Conservation (phyloP, 1,140 invertebrate genomes). For the Penaeus vannamei region DNA sequence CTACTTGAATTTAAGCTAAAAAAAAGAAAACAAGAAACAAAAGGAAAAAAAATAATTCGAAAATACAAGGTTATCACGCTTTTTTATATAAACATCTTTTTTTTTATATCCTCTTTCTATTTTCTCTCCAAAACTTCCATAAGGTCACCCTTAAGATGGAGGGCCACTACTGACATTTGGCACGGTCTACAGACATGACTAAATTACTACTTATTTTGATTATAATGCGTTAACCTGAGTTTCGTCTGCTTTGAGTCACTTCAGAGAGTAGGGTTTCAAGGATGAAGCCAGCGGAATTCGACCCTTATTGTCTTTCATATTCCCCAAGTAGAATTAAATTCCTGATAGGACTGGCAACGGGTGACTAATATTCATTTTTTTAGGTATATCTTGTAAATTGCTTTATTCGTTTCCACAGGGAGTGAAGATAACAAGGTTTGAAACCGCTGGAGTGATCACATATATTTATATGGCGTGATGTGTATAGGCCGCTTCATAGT, state of each 20-base stretch:
- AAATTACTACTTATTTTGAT: conserved; percentile 63
- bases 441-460: too few relatives aligned
- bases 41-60: not conserved
- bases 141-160: not conserved
- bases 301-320: not conserved
- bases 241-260: conserved; percentile 52
- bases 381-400: too few relatives aligned
- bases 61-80: not conserved
- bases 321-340: not conserved
- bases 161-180: conserved; percentile 50
- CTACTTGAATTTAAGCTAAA: not conserved
- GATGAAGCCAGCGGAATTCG: not conserved
- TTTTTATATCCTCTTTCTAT: too few relatives aligned
- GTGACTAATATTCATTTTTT: too few relatives aligned
- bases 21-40: not conserved
- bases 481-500: too few relatives aligned
- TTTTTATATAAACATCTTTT: too few relatives aligned
- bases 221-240: conserved; percentile 61
- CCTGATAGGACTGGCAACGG: too few relatives aligned
- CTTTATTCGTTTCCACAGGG: too few relatives aligned
- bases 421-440: too few relatives aligned
- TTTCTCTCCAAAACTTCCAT: not conserved
- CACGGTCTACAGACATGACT: conserved; percentile 59
- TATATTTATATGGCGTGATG: too few relatives aligned
- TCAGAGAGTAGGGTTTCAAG: not conserved